A percentile compares a stretch with the other conserved stretches of the same genome.
Evolutionary conservation across 1,140 invertebrate genomes (phyloP).

Genomic region (Asbolus verrucosus): DNA sequence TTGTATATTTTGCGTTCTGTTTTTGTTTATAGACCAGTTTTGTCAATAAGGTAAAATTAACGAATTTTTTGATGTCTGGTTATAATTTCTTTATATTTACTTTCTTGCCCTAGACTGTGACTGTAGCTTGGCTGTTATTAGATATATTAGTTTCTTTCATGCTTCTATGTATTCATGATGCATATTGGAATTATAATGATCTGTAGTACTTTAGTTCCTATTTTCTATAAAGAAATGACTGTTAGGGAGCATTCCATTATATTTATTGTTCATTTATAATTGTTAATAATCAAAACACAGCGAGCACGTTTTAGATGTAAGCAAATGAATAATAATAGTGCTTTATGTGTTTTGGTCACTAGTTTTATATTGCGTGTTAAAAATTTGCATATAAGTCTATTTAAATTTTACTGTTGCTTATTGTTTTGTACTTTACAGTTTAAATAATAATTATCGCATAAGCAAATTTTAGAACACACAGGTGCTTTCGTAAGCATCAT

Average conservation of each 20-base stretch:
- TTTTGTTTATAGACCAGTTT: slow-evolving; percentile 17
- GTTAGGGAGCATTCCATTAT: slow-evolving; percentile 28
- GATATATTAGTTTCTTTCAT: slow-evolving; percentile 42
- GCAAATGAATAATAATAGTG: slow-evolving; percentile 11
- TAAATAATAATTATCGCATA: too few species aligned
- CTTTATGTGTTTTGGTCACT: slow-evolving; percentile 27
- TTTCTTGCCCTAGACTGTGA: slow-evolving; percentile 54
- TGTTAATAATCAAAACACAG: slow-evolving; percentile 27
- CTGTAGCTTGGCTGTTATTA: slow-evolving; percentile 52
- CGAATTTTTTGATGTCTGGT: slow-evolving; percentile 13
- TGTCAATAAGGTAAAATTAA: slow-evolving; percentile 23
- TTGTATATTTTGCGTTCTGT: not conserved
- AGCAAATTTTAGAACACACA: slow-evolving; percentile 24
- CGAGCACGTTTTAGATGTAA: slow-evolving; percentile 6
- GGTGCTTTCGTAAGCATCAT: slow-evolving; percentile 3
- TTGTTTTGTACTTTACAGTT: slow-evolving; percentile 19
- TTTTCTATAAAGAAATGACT: slow-evolving; percentile 37
- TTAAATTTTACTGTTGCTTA: slow-evolving; percentile 30
- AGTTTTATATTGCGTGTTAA: slow-evolving; percentile 33
- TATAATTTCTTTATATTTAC: slow-evolving; percentile 40
- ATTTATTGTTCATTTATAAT: slow-evolving; percentile 21
- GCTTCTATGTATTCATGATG: slow-evolving; percentile 27
- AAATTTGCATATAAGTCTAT: slow-evolving; percentile 3
- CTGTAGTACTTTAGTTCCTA: slow-evolving; percentile 37
- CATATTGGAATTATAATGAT: slow-evolving; percentile 5